Conservation (phyloP, 1,140 invertebrate genomes). For the Agrypnia vestita region DNA sequence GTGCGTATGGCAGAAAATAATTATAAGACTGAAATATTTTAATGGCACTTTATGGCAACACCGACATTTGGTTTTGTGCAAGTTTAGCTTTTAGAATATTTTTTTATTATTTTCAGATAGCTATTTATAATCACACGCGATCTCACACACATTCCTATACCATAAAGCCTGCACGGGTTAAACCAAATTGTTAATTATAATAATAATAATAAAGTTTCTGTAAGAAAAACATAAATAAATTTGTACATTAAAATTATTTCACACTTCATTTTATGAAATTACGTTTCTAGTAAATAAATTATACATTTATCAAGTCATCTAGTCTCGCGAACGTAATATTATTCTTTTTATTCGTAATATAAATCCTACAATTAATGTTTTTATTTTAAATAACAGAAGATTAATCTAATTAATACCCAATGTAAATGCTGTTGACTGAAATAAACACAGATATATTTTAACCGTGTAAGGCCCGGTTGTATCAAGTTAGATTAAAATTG, state of each 20-base stretch:
- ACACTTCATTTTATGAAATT: background rate
- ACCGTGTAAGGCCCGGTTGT: background rate
- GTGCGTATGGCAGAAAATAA: background rate
- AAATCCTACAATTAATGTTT: background rate
- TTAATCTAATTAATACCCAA: constrained; percentile 22
- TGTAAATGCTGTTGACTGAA: constrained; percentile 17
- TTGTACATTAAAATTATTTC: constrained; percentile 11
- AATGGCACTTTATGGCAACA: constrained; percentile 45
- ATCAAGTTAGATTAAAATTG: too few species aligned
- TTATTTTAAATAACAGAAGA: background rate
- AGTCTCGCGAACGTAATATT: background rate
- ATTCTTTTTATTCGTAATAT: background rate
- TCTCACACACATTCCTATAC: too few species aligned
- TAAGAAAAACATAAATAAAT: constrained; percentile 16
- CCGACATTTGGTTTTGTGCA: constrained; percentile 30
- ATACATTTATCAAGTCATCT: background rate
- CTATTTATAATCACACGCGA: too few species aligned
- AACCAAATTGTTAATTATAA: too few species aligned
- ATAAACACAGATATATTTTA: background rate
- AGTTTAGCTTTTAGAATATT: constrained; percentile 1
- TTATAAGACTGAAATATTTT: constrained; percentile 7
- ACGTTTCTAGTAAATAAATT: too few species aligned
- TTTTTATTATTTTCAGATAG: background rate
- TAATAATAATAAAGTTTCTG: background rate
- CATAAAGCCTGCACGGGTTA: too few species aligned